Percentiles rank a stretch among this genome's conserved stretches.
phyloP scores from a whole-genome alignment of 2,113 vertebrate species.

The Equus quagga region DNA sequence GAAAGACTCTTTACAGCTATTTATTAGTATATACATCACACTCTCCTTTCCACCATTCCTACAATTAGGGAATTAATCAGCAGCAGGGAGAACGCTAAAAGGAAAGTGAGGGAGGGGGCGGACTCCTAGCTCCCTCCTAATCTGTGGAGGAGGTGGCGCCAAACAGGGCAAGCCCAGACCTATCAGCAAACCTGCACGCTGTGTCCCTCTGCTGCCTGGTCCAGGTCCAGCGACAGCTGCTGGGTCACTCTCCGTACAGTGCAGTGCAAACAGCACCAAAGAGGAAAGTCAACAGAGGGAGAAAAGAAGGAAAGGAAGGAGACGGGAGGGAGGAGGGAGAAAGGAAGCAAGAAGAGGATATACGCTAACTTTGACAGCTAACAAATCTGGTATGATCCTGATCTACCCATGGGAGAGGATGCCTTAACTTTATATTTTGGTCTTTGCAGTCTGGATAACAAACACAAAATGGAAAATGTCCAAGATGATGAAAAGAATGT shows the following conservation, averaged over 20 bases:
- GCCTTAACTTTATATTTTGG: not conserved
- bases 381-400: not conserved
- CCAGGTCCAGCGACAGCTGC: not conserved
- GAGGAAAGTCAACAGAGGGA: not conserved
- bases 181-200: no score
- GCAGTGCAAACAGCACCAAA: not conserved
- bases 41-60: not conserved
- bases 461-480: slow-evolving; percentile 53
- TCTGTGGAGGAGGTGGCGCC: rapidly evolving
- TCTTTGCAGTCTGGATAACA: slow-evolving; percentile 28
- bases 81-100: not conserved
- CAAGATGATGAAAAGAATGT: slow-evolving; percentile 42
- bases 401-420: not conserved
- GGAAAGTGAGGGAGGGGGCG: not conserved
- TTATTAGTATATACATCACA: not conserved
- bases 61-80: not conserved
- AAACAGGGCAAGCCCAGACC: not conserved
- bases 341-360: not conserved
- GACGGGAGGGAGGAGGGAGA: not conserved
- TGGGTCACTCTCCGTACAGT: not conserved
- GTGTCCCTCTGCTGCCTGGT: not conserved
- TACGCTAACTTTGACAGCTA: not conserved
- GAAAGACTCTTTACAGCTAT: not conserved
- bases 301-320: not conserved
- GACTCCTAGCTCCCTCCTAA: no score